Conservation (phyloP, 30 jellyfish, hydroid and myxozoan genomes). For the Aurelia sp. region DNA sequence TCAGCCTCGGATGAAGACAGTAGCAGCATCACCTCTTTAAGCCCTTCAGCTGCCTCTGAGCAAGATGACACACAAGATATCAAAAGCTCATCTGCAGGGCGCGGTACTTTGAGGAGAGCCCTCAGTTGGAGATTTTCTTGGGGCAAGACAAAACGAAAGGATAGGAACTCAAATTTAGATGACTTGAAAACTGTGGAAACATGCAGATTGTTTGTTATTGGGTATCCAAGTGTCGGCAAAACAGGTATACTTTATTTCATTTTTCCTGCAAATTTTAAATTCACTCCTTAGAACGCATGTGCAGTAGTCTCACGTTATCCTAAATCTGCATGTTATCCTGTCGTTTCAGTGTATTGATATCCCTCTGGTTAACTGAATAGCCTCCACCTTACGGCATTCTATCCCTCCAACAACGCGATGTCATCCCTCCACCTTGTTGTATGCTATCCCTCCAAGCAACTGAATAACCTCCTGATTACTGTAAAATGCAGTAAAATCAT, state of each 20-base stretch:
- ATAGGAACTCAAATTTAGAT: conserved; percentile 8
- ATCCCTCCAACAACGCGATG: too few species aligned
- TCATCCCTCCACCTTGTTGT: too few species aligned
- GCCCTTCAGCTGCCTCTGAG: conserved; percentile 20
- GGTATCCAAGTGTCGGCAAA: conserved; percentile 33
- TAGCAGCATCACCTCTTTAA: neutral
- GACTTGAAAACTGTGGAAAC: conserved; percentile 5
- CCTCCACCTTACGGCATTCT: too few species aligned
- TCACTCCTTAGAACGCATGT: too few species aligned
- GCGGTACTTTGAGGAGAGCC: conserved; percentile 15
- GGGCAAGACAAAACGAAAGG: conserved; percentile 3
- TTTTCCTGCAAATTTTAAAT: neutral
- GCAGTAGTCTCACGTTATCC: too few species aligned
- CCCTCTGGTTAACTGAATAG: too few species aligned
- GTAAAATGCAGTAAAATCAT: too few species aligned
- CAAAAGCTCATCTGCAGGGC: conserved; percentile 20
- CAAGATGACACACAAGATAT: neutral
- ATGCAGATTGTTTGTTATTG: conserved; percentile 29
- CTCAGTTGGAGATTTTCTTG: conserved; percentile 28
- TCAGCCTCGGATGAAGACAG: conserved; percentile 38
- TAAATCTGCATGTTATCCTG: too few species aligned
- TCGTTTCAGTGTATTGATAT: too few species aligned
- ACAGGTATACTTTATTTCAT: conserved; percentile 10
- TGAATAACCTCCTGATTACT: too few species aligned
- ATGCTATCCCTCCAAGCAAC: too few species aligned